Evolutionary conservation across 1,140 invertebrate genomes (phyloP), one percentile per base, ranked within the genome.

Genomic region (Protaetia brevitarsis): DNA sequence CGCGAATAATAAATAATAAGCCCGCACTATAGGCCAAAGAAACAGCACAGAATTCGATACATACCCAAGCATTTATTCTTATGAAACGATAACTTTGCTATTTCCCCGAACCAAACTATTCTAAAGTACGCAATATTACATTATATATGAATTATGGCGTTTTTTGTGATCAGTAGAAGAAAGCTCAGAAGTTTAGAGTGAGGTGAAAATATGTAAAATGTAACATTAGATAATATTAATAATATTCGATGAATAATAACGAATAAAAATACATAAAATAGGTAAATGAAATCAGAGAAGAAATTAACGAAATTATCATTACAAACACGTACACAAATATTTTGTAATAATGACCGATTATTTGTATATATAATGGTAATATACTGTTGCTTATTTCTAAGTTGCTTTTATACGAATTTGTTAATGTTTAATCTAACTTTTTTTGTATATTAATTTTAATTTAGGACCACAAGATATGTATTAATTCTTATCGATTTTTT

Each of bases 41-140:
- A 34, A 34, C 13, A n/a, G n/a, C n/a, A n/a, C n/a, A 6, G 13
- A 34, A 34, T 34, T 34, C 31, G 13, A 34, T 34, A 2, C 13
- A n/a, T n/a, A 34, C 8, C 31, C 31, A 19, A n/a, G n/a, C n/a
- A n/a, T n/a, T 51, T 21, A 3, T 8, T 19, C 37, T 45, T 29
- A 59, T 29, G 7, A 13, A 59, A 59, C 57, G 29, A 59, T 59
- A 59, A 59, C 57, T 59, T 27, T 23, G 57, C 7, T 29, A 59
- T 59, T 59, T 59, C 57, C 30, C 57, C 29, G 57, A 59, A 31
- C 57, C 57, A 59, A 59, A 59, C 13, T n/a, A 59, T 59, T 59
- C 57, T 59, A 59, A 59, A 59, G 57, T 59, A 59, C 57, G 23
- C 10, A n/a, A n/a, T 10, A 26, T 34, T 37, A 63, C 61, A 36